Evolutionary conservation across 2,888 invertebrate genomes (phyloP).

Genomic region (Himalopsyche kuldschensis): DNA sequence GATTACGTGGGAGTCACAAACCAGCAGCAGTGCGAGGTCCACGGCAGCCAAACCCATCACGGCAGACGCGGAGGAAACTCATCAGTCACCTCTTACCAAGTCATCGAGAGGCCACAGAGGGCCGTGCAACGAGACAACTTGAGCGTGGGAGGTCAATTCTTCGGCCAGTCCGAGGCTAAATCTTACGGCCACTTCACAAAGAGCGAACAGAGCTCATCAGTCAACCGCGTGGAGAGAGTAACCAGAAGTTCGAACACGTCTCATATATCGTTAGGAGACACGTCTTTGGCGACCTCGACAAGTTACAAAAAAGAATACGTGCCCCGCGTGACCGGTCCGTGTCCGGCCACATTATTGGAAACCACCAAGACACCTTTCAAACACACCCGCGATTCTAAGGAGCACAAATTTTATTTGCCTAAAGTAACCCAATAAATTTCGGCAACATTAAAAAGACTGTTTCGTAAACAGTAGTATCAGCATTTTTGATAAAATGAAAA

Average conservation of each 20-base stretch:
- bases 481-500: background rate
- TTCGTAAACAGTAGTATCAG: background rate
- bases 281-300: slow-evolving; percentile 55
- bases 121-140: slow-evolving; percentile 68
- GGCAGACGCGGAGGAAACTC: slow-evolving; percentile 59
- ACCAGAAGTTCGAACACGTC: slow-evolving; percentile 71
- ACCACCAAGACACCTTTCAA: slow-evolving; percentile 76
- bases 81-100: slow-evolving; percentile 50
- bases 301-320: slow-evolving; percentile 79
- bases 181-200: slow-evolving; percentile 69
- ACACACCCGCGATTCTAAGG: slow-evolving; percentile 81
- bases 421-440: slow-evolving; percentile 55
- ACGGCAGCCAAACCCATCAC: slow-evolving; percentile 48
- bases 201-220: slow-evolving; percentile 42
- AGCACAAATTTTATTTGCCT: slow-evolving; percentile 81
- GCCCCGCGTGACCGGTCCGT: slow-evolving; percentile 68
- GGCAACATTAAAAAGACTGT: background rate
- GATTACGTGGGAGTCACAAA: slow-evolving; percentile 57
- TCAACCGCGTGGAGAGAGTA: slow-evolving; percentile 62
- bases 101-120: slow-evolving; percentile 64
- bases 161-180: slow-evolving; percentile 71
- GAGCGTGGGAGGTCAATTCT: slow-evolving; percentile 72
- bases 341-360: slow-evolving; percentile 78
- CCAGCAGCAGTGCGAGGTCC: slow-evolving; percentile 59
- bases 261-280: slow-evolving; percentile 75